A percentile compares a stretch with the other conserved stretches of the same genome.
These are phyloP conservation scores for Trogon melanurus DNA, from an alignment of 2,113 vertebrate species.

Conservation along the genomic window DNA sequence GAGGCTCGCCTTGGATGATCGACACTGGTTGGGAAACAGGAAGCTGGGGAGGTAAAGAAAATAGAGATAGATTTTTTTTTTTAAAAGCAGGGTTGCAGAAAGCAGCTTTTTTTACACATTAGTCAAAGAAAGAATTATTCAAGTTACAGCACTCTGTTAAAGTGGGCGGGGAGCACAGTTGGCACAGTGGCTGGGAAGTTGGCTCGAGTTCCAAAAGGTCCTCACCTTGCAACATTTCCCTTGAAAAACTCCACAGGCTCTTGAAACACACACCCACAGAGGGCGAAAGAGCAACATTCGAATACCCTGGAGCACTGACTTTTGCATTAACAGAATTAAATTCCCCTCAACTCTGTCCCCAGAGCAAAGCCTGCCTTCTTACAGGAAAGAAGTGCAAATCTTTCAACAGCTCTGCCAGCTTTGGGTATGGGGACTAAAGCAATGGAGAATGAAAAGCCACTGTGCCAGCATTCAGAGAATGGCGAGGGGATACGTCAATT, in stretches of 20 bases:
- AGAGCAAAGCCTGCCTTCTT: constrained; percentile 27
- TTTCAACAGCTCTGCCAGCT: neutral
- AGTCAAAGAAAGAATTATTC: constrained; percentile 70
- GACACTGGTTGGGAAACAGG: constrained; percentile 80
- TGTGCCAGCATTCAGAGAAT: constrained; percentile 45
- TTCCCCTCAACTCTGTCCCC: constrained; percentile 1
- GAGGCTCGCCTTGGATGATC: constrained; percentile 81
- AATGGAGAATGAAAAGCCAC: constrained; percentile 16
- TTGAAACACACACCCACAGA: constrained; percentile 13
- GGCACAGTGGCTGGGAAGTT: constrained; percentile 53
- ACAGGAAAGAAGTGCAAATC: neutral
- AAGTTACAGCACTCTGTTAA: constrained; percentile 54
- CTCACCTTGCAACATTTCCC: neutral
- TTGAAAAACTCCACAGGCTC: neutral
- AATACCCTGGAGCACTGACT: neutral
- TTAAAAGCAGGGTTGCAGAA: constrained; percentile 76
- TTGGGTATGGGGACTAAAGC: constrained; percentile 3
- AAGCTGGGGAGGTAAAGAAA: constrained; percentile 86
- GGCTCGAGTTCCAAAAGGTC: constrained; percentile 8
- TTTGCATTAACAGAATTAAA: neutral
- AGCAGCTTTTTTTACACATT: constrained; percentile 75
- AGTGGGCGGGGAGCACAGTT: constrained; percentile 28
- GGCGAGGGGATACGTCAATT: constrained; percentile 30
- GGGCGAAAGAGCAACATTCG: neutral
- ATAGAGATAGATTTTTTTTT: constrained; percentile 73